Conservation (phyloP, 2,113 vertebrate species). For the Polyodon spathula region DNA sequence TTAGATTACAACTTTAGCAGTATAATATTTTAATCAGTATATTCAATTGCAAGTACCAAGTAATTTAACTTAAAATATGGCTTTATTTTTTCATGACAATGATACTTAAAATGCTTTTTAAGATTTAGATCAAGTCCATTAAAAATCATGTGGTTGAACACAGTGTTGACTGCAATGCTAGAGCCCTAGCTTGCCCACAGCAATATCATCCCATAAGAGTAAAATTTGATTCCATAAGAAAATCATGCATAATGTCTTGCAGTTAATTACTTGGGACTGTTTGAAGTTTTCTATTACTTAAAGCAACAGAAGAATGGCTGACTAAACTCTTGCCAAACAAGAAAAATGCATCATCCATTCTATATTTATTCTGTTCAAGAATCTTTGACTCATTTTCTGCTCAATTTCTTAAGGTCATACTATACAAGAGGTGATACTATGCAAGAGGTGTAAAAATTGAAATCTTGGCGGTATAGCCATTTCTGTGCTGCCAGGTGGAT, state of each 20-base stretch:
- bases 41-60: no score
- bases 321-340: neutral
- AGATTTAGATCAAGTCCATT: neutral
- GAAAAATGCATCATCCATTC: neutral
- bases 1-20: no score
- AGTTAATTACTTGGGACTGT: neutral
- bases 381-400: neutral
- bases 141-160: neutral
- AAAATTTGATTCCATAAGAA: neutral
- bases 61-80: no score
- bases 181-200: neutral
- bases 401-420: constrained; percentile 7
- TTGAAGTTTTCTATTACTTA: neutral
- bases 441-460: no score
- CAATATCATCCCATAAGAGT: neutral
- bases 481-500: neutral
- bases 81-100: neutral
- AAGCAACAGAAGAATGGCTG: neutral
- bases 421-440: neutral
- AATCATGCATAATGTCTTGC: neutral
- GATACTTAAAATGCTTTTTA: constrained; percentile 1
- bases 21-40: no score
- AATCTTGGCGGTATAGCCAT: neutral
- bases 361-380: neutral
- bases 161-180: neutral